Evolutionary conservation across 37 sponge, comb jelly and placozoan species (phyloP).

Genomic region (Lycopodina hypogea): DNA sequence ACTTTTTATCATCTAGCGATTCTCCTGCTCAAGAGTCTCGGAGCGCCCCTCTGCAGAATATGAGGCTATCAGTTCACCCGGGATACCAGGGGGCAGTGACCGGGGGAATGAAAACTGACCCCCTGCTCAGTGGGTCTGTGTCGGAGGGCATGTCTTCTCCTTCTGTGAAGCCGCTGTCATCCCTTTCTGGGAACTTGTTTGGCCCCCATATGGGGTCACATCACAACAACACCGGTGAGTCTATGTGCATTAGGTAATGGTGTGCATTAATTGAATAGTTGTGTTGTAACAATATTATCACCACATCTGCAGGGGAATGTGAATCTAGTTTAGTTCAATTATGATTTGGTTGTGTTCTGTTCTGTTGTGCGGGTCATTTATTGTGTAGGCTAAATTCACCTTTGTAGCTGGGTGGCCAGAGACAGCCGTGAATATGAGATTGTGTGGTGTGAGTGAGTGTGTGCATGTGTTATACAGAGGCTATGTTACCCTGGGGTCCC

Average conservation of each 20-base stretch:
- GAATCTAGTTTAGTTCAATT: no score
- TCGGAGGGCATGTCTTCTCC: not conserved
- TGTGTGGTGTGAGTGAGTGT: no score
- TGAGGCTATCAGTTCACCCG: not conserved
- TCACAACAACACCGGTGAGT: constrained; percentile 10
- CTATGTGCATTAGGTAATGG: not conserved
- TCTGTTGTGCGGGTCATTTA: no score
- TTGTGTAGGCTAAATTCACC: no score
- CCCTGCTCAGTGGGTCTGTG: constrained; percentile 39
- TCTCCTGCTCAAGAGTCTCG: constrained; percentile 10
- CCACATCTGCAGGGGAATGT: no score
- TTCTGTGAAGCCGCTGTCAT: constrained; percentile 9
- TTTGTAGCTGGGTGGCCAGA: no score
- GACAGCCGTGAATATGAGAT: no score
- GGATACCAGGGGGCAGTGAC: constrained; percentile 1
- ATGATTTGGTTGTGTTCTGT: no score
- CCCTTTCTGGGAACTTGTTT: not conserved
- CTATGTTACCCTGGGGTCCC: no score
- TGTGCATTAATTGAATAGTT: not conserved
- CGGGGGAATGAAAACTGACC: constrained; percentile 50
- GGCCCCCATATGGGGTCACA: constrained; percentile 26
- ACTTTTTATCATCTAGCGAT: constrained; percentile 35
- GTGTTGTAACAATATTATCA: not conserved
- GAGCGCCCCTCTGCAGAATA: constrained; percentile 48
- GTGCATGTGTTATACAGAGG: no score